Conservation (phyloP, 2,113 vertebrate genomes). For the Osmerus mordax region DNA sequence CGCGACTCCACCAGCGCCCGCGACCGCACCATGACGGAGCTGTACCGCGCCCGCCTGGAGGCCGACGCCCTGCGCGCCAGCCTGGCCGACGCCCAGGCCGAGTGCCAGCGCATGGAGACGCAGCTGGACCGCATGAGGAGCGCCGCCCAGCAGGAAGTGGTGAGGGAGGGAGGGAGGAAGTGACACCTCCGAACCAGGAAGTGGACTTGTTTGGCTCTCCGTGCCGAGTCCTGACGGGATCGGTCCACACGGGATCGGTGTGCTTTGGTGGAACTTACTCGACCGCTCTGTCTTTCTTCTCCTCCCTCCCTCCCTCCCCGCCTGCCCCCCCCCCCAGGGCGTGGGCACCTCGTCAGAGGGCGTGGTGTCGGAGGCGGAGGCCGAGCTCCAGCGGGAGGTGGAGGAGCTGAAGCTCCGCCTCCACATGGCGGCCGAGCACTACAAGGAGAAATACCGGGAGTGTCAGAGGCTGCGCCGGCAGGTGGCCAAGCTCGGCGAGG, state of each 20-base stretch:
- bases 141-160: slow-evolving; percentile 76
- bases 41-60: slow-evolving; percentile 84
- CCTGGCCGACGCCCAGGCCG: slow-evolving; percentile 78
- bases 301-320: not conserved
- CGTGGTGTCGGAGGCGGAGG: slow-evolving; percentile 75
- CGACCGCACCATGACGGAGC: slow-evolving; percentile 88
- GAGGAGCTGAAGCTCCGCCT: slow-evolving; percentile 96
- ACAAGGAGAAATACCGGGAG: slow-evolving; percentile 97
- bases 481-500: slow-evolving; percentile 85
- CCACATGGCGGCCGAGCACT: slow-evolving; percentile 98
- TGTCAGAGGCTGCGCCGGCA: slow-evolving; percentile 94
- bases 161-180: slow-evolving; percentile 33
- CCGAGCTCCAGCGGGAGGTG: slow-evolving; percentile 93
- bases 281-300: not conserved
- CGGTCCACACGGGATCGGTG: no score
- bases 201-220: not conserved
- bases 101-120: slow-evolving; percentile 70
- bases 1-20: slow-evolving; percentile 83
- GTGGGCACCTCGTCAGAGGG: slow-evolving; percentile 56
- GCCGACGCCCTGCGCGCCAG: slow-evolving; percentile 70
- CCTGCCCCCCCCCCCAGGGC: slow-evolving; percentile 49
- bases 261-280: no score
- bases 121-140: slow-evolving; percentile 69
- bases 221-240: no score
- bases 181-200: not conserved